phyloP scores from a whole-genome alignment of 2,797 vertebrate genomes.

The Alfaro cultratus region DNA sequence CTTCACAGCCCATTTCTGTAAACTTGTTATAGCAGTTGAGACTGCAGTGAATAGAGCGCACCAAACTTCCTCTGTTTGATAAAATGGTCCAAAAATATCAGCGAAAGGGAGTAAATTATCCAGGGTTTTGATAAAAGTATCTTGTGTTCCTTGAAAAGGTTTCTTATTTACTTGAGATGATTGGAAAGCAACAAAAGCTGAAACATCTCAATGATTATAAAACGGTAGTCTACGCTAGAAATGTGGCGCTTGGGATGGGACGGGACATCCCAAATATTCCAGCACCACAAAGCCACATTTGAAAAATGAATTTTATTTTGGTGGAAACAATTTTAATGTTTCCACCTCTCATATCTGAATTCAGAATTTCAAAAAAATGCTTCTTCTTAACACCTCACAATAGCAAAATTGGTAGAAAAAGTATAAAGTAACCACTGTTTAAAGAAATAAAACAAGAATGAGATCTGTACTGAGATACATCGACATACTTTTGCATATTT shows the following conservation, averaged over 20 bases:
- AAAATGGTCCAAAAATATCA: conserved; percentile 19
- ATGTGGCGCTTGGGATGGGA: conserved; percentile 19
- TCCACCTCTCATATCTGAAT: conserved; percentile 25
- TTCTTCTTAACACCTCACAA: conserved; percentile 27
- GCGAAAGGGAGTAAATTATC: conserved; percentile 16
- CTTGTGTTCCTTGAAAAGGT: conserved; percentile 46
- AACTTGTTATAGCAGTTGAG: conserved; percentile 61
- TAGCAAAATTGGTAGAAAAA: conserved; percentile 1
- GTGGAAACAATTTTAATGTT: not conserved
- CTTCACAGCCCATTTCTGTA: conserved; percentile 53
- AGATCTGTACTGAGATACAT: conserved; percentile 14
- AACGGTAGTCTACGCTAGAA: conserved; percentile 24
- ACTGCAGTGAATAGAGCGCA: conserved; percentile 32
- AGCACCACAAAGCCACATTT: conserved; percentile 16
- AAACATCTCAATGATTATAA: conserved; percentile 12
- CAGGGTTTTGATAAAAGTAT: conserved; percentile 38
- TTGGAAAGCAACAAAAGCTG: conserved; percentile 18
- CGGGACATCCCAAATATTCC: conserved; percentile 14
- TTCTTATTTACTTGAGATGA: conserved; percentile 24
- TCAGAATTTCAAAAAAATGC: conserved; percentile 11
- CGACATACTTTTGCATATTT: conserved; percentile 31
- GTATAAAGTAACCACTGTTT: conserved; percentile 6
- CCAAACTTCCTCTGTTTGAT: conserved; percentile 22
- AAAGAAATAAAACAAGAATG: conserved; percentile 14
- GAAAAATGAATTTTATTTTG: conserved; percentile 14